Base-by-base conservation (phyloP, 1,140 invertebrate species). In the Cepaea nemoralis region DNA sequence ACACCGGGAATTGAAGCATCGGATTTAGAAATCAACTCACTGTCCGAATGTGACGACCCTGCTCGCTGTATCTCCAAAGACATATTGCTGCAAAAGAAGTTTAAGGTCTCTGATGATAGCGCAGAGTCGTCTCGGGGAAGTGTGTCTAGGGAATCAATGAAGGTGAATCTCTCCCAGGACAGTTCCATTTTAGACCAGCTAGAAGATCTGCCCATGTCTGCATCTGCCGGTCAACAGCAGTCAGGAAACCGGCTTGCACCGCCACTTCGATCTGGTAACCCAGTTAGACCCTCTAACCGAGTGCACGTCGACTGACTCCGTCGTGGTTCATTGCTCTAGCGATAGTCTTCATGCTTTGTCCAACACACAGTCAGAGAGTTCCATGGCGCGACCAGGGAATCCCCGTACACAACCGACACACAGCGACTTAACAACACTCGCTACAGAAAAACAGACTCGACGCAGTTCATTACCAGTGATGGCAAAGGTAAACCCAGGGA, bases 111-210 rank as follows among this genome's bases (percentile, higher is more conserved):
- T 27, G 45, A 55, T 19, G 45, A 50, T 19, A 50, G 42, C 31
- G 45, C 19, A 1, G 78, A 80, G 0, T 70, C 78, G n/a, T 67
- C 59, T 24, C 63, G 40, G n/a, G 66, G 40, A 37, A 80, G 78
- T 33, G 45, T 80, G 2, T 80, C 78, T 2, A 40, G 67, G 16
- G 78, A 80, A 16, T 80, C 78, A 6, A 80, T 80, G 78, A 71
- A 48, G 67, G 78, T 80, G 42, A 80, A 80, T 39, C 39, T 80
- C 3, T 80, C 78, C 22, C 78, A 73, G 45, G 78, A 80, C 10
- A 73, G 69, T 33, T 80, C 78, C 3, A 42, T 33, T 24, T 31
- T 63, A 19, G 78, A 80, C 31, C 78, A 70, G 12, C 31, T 16
- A 27, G 69, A 80, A 10, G 78, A 80, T 37, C 24, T 42, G 31